Percentiles rank a stretch among this genome's conserved stretches.
These are phyloP conservation scores for Cyrtorhinus lividipennis DNA, from an alignment of 1,140 invertebrate genomes.

Conservation along the genomic window DNA sequence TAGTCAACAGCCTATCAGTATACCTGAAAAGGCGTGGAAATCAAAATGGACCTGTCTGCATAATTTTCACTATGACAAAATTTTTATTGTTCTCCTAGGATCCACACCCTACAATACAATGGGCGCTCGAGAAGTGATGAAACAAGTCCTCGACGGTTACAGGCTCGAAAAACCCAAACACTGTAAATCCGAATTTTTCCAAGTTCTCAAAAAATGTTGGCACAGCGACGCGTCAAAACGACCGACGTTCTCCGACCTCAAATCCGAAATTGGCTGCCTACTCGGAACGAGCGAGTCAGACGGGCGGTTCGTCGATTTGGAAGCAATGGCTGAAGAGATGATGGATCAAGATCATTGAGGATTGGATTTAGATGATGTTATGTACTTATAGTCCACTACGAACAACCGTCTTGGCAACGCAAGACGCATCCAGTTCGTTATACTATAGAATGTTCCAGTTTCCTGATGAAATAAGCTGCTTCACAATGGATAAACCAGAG, in stretches of 20 bases:
- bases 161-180: slow-evolving; percentile 58
- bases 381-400: too few species aligned
- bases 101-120: slow-evolving; percentile 69
- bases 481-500: too few species aligned
- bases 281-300: slow-evolving; percentile 52
- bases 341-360: slow-evolving; percentile 15
- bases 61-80: too few species aligned
- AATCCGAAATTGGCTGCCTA: slow-evolving; percentile 49
- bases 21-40: too few species aligned
- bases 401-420: not conserved
- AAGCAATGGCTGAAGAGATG: slow-evolving; percentile 45
- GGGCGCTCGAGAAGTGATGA: slow-evolving; percentile 60
- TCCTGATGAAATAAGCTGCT: not conserved
- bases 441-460: not conserved
- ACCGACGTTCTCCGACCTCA: slow-evolving; percentile 52
- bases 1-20: too few species aligned
- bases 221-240: slow-evolving; percentile 54
- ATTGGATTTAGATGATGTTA: too few species aligned
- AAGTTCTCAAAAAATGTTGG: slow-evolving; percentile 60
- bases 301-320: slow-evolving; percentile 59
- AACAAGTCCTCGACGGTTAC: slow-evolving; percentile 56
- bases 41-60: too few species aligned
- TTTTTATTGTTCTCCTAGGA: too few species aligned
- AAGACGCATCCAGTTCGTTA: not conserved
- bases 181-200: slow-evolving; percentile 57